A percentile compares a stretch with the other conserved stretches of the same genome.
Evolutionary conservation across 30 jellyfish, hydroid and myxozoan species (phyloP).

Genomic region (Mastigias papua): DNA sequence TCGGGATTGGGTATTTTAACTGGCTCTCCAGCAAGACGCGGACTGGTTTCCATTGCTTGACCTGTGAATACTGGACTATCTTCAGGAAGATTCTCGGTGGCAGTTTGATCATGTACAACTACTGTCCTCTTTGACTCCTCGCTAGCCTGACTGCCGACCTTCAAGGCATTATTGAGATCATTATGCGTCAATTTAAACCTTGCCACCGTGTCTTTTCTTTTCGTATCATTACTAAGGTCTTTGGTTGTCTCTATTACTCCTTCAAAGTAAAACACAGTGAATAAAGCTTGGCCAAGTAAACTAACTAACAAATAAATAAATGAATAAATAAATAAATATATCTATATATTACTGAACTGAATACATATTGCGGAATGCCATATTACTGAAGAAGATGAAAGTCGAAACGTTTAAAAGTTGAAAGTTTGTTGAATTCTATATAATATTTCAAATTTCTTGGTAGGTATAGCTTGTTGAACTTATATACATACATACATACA

Average conservation of each 20-base stretch:
- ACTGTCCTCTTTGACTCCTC: background rate
- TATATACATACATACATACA: no score
- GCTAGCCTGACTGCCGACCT: background rate
- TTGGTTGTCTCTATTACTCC: slow-evolving; percentile 55
- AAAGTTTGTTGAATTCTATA: no score
- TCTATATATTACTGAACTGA: no score
- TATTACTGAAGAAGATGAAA: no score
- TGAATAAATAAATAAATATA: no score
- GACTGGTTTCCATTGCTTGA: background rate
- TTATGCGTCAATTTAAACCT: background rate
- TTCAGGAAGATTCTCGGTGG: background rate
- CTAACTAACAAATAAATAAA: no score
- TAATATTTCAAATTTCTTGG: no score
- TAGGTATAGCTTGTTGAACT: no score
- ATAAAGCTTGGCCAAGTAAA: no score
- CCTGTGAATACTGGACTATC: background rate
- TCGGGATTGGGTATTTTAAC: slow-evolving; percentile 54
- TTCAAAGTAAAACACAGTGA: no score
- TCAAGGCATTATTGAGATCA: background rate
- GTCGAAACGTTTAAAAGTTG: no score
- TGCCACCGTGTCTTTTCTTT: slow-evolving; percentile 1
- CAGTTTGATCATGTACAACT: background rate
- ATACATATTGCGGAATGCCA: no score
- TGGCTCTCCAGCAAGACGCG: slow-evolving; percentile 24
- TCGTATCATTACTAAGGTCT: slow-evolving; percentile 3